These are phyloP conservation scores for Chaitophorus viminalis DNA, from an alignment of 2,888 invertebrate genomes.

Conservation along the genomic window DNA sequence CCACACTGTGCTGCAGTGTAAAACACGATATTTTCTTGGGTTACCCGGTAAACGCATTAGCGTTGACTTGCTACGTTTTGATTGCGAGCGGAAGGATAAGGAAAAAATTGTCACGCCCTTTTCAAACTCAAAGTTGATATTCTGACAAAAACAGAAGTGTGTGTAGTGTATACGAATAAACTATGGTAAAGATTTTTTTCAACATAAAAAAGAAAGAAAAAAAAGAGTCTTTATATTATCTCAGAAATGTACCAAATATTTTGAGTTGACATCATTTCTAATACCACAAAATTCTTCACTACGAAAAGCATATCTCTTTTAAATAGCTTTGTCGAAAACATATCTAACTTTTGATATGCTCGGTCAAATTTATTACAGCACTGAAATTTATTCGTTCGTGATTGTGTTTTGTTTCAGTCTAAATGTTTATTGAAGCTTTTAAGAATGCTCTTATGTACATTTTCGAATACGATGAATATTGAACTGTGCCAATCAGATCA, in stretches of 20 bases:
- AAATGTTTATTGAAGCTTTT: background rate
- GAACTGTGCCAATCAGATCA: background rate
- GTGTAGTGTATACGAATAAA: background rate
- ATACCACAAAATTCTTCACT: background rate
- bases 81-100: background rate
- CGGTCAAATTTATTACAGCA: background rate
- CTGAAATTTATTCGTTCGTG: too few species aligned
- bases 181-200: background rate
- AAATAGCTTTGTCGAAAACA: background rate
- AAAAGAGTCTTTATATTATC: background rate
- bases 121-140: slow-evolving; percentile 6
- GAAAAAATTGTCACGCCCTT: background rate
- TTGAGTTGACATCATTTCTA: background rate
- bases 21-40: background rate
- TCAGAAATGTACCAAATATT: background rate
- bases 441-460: background rate
- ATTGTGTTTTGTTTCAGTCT: background rate
- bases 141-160: background rate
- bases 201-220: background rate
- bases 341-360: background rate
- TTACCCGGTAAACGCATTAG: slow-evolving; percentile 22
- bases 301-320: background rate
- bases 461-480: background rate
- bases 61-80: slow-evolving; percentile 4
- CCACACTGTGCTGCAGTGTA: background rate